Evolutionary conservation across 2,797 vertebrate species (phyloP), one percentile per base, ranked within the genome.

Genomic region (Rhinichthys osculus): DNA sequence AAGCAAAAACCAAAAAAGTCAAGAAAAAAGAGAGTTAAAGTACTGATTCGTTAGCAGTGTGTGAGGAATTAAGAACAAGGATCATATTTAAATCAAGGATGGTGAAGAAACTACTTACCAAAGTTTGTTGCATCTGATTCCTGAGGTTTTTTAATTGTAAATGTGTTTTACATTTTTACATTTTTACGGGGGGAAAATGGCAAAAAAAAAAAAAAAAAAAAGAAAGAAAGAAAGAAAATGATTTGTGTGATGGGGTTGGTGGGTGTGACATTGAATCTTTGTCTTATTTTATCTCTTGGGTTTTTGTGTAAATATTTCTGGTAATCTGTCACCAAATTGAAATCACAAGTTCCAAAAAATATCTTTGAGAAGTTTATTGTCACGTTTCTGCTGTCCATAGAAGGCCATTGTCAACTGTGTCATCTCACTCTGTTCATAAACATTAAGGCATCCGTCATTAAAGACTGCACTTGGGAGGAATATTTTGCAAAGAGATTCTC

Each of bases 121-220:
- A 99, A 99, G 98, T 98, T 96, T 96, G 95, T 92, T 96, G 96
- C 96, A 96, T 97, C 94, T 96, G 96, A 97, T 96, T 94, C 93
- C 94, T 93, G 93, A 96, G 94, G 96, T 96, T 96, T 94, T 98
- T 96, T 95, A 91, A 84, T 93, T 94, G 95, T 94, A 96, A 95
- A 94, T 97, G 95, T 96, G 95, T 96, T 97, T 94, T 14, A 74
- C 95, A 94, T 97, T 97, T 97, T 96, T 97, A 97, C 96, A 95
- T 98, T 97, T 97, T 95, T 98, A 97, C 95, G 78, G 42, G 23
- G 3, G 9, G 92, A 88, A 92, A 93, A 92, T 50, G 27, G 19
- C 3, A 84, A 92, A 52, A 86, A 87, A 86, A 91, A 67, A 82
- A 92, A 50, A 92, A 89, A 92, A 93, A 90, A 84, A 92, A 52